Base-by-base conservation (phyloP, 2,888 invertebrate species). In the Synanthedon tipuliformis region DNA sequence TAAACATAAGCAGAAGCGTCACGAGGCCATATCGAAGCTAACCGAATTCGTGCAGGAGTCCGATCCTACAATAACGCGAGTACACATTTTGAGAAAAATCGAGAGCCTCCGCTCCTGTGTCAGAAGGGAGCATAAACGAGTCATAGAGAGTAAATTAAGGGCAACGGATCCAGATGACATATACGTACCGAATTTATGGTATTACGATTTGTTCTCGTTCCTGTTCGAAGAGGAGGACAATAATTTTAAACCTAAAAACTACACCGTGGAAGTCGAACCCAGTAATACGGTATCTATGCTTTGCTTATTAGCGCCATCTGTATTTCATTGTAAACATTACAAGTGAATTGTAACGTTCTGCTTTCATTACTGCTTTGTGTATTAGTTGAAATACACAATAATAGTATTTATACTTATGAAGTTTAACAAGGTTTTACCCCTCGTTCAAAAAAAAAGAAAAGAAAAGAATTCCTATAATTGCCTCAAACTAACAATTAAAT, bases 71-170 rank as follows among this genome's bases (percentile, higher is more conserved):
- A 84, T 82, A 16, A 84, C 84, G 0, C 67, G 78, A 48, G 83
- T 83, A 3, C 83, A 84, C 52, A 75, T 85, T 4, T 58, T 84
- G 59, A 71, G 84, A 52, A 85, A 85, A 63, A 82, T 86, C 45
- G 85, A 85, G 62, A 85, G 84, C 60, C 59, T 86, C 56, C 74
- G 85, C 40, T 82, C 85, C 7, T 84, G 85, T 59, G 78, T 81
- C 56, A 64, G 85, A 7, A 66, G 85, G 45, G 85, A 84, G 54
- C 69, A 73, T 56, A 82, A 77, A 54, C 69, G 71, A 41, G 78
- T 84, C 3, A 59, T 64, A 34, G 74, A 75, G 13, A 81, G 81
- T 54, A 69, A 71, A 3, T 62, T 56, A 4, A 61, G 58, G 41
- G 72, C 79, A 12, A 62, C 59, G 1, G 60, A 56, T 4, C 67